phyloP scores from a whole-genome alignment of 2,113 vertebrate species.

The Cisticola juncidis region DNA sequence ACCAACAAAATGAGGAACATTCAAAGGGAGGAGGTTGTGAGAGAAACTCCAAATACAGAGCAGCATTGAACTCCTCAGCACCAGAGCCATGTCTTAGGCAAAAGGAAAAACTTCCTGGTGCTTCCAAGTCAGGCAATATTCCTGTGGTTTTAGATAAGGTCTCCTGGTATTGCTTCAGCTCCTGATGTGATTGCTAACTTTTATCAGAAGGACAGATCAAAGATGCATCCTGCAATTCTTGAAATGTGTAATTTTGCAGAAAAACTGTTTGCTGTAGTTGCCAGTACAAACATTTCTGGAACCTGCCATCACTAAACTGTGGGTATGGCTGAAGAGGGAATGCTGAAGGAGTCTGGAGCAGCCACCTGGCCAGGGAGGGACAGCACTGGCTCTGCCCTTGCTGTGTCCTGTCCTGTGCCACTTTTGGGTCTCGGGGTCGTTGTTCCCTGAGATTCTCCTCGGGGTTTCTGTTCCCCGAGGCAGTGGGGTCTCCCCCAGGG shows the following conservation, averaged over 20 bases:
- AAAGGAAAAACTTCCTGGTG: background rate
- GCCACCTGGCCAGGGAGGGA: background rate
- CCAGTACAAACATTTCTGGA: background rate
- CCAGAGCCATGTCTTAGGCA: background rate
- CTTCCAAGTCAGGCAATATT: background rate
- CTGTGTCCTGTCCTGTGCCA: background rate
- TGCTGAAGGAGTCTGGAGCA: background rate
- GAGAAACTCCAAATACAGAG: background rate
- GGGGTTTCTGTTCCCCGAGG: too few relatives aligned
- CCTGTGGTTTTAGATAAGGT: background rate
- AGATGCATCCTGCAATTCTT: background rate
- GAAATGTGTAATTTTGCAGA: background rate
- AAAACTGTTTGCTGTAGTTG: background rate
- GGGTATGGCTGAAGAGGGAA: background rate
- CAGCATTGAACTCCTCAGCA: background rate
- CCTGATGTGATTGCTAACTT: background rate
- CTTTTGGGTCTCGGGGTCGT: too few relatives aligned
- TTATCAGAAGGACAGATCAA: background rate
- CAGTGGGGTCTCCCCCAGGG: too few relatives aligned
- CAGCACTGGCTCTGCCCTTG: background rate
- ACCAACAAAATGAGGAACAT: slow-evolving; percentile 14
- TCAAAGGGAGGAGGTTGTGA: background rate
- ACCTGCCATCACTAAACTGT: background rate
- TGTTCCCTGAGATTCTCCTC: too few relatives aligned
- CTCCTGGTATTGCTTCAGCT: background rate